phyloP scores from a whole-genome alignment of 2,113 vertebrate genomes.

The Phrynosoma platyrhinos region DNA sequence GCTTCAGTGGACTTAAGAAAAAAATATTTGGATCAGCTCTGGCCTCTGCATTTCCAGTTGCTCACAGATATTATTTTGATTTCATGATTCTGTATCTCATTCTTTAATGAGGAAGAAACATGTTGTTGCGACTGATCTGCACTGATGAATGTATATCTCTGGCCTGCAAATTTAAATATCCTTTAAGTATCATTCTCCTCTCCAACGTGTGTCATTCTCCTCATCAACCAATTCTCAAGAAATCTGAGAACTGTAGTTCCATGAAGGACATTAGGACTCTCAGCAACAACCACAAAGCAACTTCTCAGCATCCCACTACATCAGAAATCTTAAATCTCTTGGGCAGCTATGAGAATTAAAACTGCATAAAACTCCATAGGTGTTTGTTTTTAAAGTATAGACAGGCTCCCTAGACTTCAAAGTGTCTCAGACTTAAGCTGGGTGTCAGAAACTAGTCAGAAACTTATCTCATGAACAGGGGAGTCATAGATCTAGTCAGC shows the following conservation, averaged over 20 bases:
- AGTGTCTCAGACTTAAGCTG: background rate
- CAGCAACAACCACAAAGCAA: background rate
- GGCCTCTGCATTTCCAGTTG: background rate
- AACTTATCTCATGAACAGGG: background rate
- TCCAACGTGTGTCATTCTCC: too few species aligned
- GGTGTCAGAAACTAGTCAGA: background rate
- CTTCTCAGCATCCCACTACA: background rate
- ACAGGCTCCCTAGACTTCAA: background rate
- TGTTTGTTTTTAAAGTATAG: background rate
- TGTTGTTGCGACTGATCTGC: too few species aligned
- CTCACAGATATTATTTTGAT: background rate
- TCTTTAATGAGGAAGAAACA: background rate
- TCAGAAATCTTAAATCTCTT: background rate
- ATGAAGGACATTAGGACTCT: background rate
- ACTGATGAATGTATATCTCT: background rate
- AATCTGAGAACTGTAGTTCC: background rate
- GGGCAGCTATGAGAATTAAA: background rate
- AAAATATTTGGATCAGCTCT: background rate
- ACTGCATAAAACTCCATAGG: background rate
- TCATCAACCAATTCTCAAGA: background rate
- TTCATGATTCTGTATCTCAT: background rate
- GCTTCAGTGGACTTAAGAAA: slow-evolving; percentile 23
- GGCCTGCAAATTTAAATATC: background rate
- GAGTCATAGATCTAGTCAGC: slow-evolving; percentile 36
- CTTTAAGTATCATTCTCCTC: background rate